phyloP scores from a whole-genome alignment of 2,797 vertebrate genomes.

The Garrulus glandarius region DNA sequence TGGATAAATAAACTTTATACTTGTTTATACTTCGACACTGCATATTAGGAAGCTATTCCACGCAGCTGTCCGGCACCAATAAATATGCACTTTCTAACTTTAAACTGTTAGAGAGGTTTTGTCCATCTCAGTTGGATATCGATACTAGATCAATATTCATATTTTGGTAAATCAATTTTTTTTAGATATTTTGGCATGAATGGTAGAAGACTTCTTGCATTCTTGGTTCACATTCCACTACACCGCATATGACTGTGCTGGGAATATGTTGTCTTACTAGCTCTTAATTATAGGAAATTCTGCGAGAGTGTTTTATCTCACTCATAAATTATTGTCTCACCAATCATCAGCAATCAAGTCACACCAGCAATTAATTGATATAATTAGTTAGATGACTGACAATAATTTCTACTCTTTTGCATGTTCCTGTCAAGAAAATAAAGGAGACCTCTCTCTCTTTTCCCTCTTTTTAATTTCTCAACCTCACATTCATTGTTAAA shows the following conservation, averaged over 20 bases:
- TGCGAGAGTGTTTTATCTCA: not conserved
- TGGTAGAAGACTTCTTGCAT: not conserved
- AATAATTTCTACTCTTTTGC: not conserved
- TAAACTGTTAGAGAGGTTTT: no score
- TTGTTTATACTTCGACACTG: no score
- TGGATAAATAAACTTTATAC: no score
- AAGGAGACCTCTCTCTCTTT: not conserved
- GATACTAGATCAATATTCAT: no score
- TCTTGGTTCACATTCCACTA: not conserved
- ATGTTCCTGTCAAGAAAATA: not conserved
- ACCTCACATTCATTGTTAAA: not conserved
- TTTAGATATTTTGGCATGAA: not conserved
- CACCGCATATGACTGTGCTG: not conserved
- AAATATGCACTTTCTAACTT: no score
- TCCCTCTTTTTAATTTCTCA: not conserved
- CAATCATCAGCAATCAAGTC: not conserved
- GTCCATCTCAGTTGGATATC: no score
- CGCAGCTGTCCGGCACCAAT: no score
- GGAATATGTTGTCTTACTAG: not conserved
- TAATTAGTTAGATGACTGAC: not conserved
- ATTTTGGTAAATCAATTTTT: not conserved
- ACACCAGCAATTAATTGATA: not conserved
- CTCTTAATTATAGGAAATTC: not conserved
- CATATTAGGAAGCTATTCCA: no score
- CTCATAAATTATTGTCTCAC: not conserved